phyloP scores from a whole-genome alignment of 2,797 vertebrate genomes.

The Diglossa cyanea region DNA sequence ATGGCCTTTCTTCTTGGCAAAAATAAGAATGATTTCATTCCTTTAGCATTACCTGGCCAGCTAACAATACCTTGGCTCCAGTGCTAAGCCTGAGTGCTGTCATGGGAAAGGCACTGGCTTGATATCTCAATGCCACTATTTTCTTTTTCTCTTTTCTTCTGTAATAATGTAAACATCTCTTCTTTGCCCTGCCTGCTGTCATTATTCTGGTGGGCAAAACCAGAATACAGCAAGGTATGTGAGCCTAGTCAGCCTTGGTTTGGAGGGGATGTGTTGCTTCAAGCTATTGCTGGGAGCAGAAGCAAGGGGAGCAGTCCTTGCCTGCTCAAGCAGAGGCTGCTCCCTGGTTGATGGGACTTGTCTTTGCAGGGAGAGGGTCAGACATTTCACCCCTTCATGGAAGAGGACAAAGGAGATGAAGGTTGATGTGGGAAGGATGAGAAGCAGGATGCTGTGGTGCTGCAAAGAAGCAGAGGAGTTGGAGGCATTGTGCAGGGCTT shows the following conservation, averaged over 20 bases:
- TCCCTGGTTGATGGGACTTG: background rate
- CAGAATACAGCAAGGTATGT: background rate
- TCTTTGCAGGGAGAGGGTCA: background rate
- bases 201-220: background rate
- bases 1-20: background rate
- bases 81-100: background rate
- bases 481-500: background rate
- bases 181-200: background rate
- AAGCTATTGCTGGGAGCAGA: background rate
- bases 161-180: background rate
- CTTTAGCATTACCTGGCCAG: background rate
- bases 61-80: background rate
- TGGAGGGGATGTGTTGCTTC: background rate
- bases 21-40: background rate
- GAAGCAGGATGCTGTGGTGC: background rate
- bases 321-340: background rate
- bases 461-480: background rate
- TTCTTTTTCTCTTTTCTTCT: background rate
- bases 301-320: background rate
- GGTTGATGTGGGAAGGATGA: background rate
- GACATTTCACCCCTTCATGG: background rate
- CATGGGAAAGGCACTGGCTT: background rate
- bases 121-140: background rate
- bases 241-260: background rate
- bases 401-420: background rate